Conservation (phyloP, 2,888 invertebrate species). For the Sphecodes monilicornis region DNA sequence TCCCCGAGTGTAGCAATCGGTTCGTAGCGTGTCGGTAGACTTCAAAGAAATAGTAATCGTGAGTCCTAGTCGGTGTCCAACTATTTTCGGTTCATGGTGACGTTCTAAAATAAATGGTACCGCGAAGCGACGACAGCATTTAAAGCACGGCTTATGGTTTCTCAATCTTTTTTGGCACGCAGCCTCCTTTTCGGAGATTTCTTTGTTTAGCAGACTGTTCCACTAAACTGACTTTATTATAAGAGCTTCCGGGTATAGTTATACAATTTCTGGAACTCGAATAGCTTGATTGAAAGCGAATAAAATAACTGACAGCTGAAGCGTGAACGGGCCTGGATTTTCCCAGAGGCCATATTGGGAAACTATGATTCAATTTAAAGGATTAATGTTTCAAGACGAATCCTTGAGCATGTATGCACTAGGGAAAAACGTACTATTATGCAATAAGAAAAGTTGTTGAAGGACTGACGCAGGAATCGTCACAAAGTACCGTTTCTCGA, state of each 20-base stretch:
- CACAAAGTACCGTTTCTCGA: slow-evolving; percentile 25
- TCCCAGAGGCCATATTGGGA: neutral
- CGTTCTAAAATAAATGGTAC: slow-evolving; percentile 1
- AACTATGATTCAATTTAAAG: neutral
- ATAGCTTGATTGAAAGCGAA: too few species aligned
- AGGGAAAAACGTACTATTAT: slow-evolving; percentile 31
- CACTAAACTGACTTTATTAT: neutral
- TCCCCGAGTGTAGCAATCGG: neutral
- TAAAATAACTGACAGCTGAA: too few species aligned
- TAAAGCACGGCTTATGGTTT: neutral
- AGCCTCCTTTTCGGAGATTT: neutral
- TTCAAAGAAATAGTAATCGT: neutral
- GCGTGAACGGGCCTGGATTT: neutral
- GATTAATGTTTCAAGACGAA: neutral
- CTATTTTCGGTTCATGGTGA: neutral
- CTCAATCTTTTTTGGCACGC: neutral
- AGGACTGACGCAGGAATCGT: slow-evolving; percentile 23
- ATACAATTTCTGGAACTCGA: neutral
- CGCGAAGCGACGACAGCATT: neutral
- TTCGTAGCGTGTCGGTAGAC: neutral
- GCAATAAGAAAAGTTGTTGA: slow-evolving; percentile 11
- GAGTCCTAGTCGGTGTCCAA: neutral
- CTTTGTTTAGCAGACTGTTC: neutral
- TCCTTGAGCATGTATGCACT: slow-evolving; percentile 28
- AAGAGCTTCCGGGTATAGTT: neutral